These are phyloP conservation scores for Arothron firmamentum DNA, from an alignment of 2,113 vertebrate species.

Conservation along the genomic window DNA sequence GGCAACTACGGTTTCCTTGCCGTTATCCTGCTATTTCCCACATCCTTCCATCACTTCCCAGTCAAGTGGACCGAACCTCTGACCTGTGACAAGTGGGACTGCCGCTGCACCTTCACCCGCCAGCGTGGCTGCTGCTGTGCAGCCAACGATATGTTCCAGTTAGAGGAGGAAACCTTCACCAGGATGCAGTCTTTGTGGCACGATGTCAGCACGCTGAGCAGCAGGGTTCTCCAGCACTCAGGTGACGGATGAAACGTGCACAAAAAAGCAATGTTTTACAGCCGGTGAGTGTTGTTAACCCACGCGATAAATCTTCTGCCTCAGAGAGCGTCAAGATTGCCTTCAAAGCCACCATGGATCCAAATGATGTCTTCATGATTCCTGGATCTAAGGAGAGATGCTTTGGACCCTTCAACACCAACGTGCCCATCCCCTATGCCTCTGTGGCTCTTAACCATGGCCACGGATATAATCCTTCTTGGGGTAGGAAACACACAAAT, in stretches of 20 bases:
- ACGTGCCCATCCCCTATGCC: constrained; percentile 62
- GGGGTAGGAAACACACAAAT: constrained; percentile 55
- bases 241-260: constrained; percentile 38
- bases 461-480: constrained; percentile 58
- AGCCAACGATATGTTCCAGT: constrained; percentile 29
- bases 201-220: constrained; percentile 24
- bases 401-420: constrained; percentile 70
- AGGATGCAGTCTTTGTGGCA: constrained; percentile 39
- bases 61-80: constrained; percentile 21
- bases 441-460: constrained; percentile 56
- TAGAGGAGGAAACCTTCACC: constrained; percentile 43
- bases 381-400: constrained; percentile 23
- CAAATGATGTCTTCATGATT: accelerated
- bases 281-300: background rate
- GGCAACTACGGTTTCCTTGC: too few species aligned
- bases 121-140: constrained; percentile 73
- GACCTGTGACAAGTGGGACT: constrained; percentile 64
- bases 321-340: constrained; percentile 54
- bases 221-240: constrained; percentile 23
- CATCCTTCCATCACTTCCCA: constrained; percentile 10
- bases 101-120: constrained; percentile 58
- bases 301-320: background rate
- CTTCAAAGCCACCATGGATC: constrained; percentile 58
- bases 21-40: too few species aligned
- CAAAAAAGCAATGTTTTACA: background rate